Percentiles rank a stretch among this genome's conserved stretches.
These are phyloP conservation scores for Aquatica leii DNA, from an alignment of 2,888 invertebrate species.

Conservation along the genomic window DNA sequence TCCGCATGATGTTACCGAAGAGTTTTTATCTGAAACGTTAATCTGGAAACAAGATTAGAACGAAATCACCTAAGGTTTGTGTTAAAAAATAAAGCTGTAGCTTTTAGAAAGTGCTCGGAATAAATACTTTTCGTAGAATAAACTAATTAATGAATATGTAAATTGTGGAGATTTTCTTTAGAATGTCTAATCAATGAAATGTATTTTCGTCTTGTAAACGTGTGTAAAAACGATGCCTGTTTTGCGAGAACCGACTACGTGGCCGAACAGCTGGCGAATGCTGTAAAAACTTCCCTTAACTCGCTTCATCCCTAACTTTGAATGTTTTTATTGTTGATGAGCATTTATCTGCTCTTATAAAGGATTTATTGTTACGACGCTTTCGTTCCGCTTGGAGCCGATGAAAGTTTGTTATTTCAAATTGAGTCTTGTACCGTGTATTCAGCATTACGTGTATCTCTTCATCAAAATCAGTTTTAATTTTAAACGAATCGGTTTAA, in stretches of 20 bases:
- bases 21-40: no score
- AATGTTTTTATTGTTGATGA: constrained; percentile 57
- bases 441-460: neutral
- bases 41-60: no score
- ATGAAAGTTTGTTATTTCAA: constrained; percentile 36
- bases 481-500: constrained; percentile 10
- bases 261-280: constrained; percentile 48
- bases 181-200: constrained; percentile 20
- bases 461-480: constrained; percentile 23
- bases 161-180: neutral
- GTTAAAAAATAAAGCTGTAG: no score
- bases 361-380: constrained; percentile 39
- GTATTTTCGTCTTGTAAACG: constrained; percentile 39
- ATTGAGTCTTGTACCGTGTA: constrained; percentile 24
- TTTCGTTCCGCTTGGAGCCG: constrained; percentile 33
- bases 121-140: neutral
- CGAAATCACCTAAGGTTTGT: no score
- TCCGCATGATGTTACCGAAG: no score
- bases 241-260: constrained; percentile 43
- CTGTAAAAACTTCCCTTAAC: constrained; percentile 48
- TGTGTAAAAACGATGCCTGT: constrained; percentile 45
- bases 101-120: no score
- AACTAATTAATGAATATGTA: constrained; percentile 6
- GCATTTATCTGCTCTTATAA: constrained; percentile 48
- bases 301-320: constrained; percentile 53